phyloP scores from a whole-genome alignment of 2,888 invertebrate genomes.

The Cephus rjabovi region DNA sequence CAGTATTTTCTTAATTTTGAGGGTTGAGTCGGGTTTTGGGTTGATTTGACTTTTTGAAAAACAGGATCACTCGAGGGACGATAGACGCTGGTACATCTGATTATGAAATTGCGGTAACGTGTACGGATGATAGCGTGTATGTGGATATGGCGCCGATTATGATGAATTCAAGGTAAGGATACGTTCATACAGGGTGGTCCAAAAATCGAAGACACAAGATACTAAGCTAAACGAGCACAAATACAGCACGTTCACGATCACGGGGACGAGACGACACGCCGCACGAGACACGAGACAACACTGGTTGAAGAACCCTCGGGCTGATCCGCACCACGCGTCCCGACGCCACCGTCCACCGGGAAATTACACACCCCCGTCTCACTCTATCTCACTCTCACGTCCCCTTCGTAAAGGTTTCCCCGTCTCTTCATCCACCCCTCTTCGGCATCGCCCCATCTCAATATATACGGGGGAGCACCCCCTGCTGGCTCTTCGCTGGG shows the following conservation, averaged over 20 bases:
- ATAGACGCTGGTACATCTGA: not conserved
- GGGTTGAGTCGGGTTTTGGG: not conserved
- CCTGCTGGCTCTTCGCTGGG: constrained; percentile 39
- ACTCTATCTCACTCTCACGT: constrained; percentile 17
- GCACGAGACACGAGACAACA: constrained; percentile 62
- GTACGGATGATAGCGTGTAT: not conserved
- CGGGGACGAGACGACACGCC: constrained; percentile 55
- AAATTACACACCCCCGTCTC: constrained; percentile 55
- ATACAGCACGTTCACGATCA: constrained; percentile 56
- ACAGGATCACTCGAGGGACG: not conserved
- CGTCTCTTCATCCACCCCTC: constrained; percentile 23
- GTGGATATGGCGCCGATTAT: not conserved
- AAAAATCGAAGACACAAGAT: constrained; percentile 24
- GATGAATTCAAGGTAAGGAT: not conserved
- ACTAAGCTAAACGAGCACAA: constrained; percentile 55
- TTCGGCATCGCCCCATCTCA: constrained; percentile 50
- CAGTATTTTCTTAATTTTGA: not conserved
- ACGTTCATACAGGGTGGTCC: not conserved
- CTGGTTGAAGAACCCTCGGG: constrained; percentile 60
- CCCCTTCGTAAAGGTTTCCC: constrained; percentile 1
- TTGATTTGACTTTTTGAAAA: too few relatives aligned
- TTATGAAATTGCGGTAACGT: too few relatives aligned
- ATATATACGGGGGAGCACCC: constrained; percentile 41
- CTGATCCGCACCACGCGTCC: constrained; percentile 52
- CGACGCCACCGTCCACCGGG: constrained; percentile 59